Base-by-base conservation (phyloP, 1,140 invertebrate species). In the Aporrectodea caliginosa region DNA sequence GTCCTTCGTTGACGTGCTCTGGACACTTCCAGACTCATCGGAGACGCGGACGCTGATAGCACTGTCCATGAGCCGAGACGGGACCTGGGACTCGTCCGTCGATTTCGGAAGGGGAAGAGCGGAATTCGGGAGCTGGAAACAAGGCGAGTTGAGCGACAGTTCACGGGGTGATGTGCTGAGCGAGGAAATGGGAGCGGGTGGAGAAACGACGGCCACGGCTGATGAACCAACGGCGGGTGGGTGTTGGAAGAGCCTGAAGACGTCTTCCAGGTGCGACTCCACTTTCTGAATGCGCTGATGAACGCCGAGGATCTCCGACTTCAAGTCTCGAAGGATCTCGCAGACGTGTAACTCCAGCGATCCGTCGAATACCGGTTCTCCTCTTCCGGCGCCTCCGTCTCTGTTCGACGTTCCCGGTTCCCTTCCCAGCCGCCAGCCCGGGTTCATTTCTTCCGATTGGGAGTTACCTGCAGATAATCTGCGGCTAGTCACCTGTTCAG, bases 181-280 rank as follows among this genome's bases (percentile, higher is more conserved):
- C 43, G 6, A 58, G 43, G 43, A 12, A 22, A 22, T 22, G 43
- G 43, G 43, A 58, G 43, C 43, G 43, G 43, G 22, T 58, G 43
- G 22, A 58, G 43, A 58, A 22, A 58, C 43, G 43, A 58, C 43
- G 43, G 22, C 22, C 6, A 58, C 43, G 43, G 43, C 43, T 6
- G 22, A 58, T 12, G 43, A 58, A 58, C 6, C 43, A 58, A 22
- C 6, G 6, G 43, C 22, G 1, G 75, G 6, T 27, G 35, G n/a
- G 34, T 16, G 22, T n/a, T 27, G n/a, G 16, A 76, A 58, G 16
- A 35, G 43, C 27, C 43, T 76, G 75, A 43, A 76, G 16, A 76
- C 33, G 33, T 76, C 75, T 76, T 76, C 75, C 22, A 76, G 75
- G n/a, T 58, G 75, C 1, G 75, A 27, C 43, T 76, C 75, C 29